These are phyloP conservation scores for Arrhamphus sclerolepis DNA, from an alignment of 2,797 vertebrate genomes.

Conservation along the genomic window DNA sequence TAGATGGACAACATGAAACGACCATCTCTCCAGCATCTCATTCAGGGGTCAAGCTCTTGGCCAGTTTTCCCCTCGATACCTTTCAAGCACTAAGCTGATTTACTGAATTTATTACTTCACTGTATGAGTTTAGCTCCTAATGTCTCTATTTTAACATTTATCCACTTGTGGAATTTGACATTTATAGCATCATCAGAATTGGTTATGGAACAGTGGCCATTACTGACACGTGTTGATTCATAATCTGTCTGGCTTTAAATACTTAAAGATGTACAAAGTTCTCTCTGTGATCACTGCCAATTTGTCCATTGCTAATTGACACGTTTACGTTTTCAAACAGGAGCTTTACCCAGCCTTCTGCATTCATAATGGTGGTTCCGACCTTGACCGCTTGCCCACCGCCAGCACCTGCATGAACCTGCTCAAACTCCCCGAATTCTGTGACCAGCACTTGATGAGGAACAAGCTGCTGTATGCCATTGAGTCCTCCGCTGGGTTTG, in stretches of 20 bases:
- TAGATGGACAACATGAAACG: constrained; percentile 77
- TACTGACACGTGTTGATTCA: constrained; percentile 36
- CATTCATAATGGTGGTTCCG: constrained; percentile 96
- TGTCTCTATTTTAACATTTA: constrained; percentile 72
- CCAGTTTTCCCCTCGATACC: constrained; percentile 40
- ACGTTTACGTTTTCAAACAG: constrained; percentile 70
- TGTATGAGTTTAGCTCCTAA: constrained; percentile 63
- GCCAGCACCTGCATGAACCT: constrained; percentile 99
- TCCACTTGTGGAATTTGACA: constrained; percentile 59
- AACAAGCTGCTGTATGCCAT: constrained; percentile 97
- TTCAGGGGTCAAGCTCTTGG: constrained; percentile 62
- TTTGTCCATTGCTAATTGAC: constrained; percentile 24
- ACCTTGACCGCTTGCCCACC: constrained; percentile 94
- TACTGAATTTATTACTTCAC: constrained; percentile 64
- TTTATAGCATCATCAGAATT: constrained; percentile 71
- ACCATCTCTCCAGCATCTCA: constrained; percentile 65
- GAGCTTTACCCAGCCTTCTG: constrained; percentile 98
- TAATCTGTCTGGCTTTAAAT: constrained; percentile 33
- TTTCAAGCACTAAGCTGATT: constrained; percentile 63
- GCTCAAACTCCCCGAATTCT: constrained; percentile 97
- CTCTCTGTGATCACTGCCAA: background rate
- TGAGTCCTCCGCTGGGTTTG: constrained; percentile 96
- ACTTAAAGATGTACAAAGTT: constrained; percentile 9
- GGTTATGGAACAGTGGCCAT: constrained; percentile 56
- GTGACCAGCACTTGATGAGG: constrained; percentile 91